Conservation (phyloP, 2,113 vertebrate species). For the Corydoras maculifer region DNA sequence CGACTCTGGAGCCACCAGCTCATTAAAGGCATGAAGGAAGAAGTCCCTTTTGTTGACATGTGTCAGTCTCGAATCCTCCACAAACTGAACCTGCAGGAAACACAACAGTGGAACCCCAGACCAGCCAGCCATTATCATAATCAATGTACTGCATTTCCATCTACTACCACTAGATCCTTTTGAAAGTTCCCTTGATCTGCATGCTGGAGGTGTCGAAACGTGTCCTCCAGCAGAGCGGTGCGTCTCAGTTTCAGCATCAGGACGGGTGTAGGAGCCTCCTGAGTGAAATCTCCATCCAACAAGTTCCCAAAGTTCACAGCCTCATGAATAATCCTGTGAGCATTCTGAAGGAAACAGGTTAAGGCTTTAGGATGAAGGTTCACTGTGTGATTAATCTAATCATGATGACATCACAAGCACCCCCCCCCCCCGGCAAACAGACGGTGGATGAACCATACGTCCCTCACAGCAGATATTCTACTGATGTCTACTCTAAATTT, state of each 20-base stretch:
- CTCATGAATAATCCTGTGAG: rapidly evolving
- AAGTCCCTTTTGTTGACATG: slow-evolving; percentile 60
- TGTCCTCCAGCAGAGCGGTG: slow-evolving; percentile 55
- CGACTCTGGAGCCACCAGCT: slow-evolving; percentile 60
- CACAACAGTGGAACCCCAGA: neutral
- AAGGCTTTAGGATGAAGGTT: neutral
- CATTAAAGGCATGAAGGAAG: slow-evolving; percentile 62
- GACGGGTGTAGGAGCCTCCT: slow-evolving; percentile 1
- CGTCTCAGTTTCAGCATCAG: slow-evolving; percentile 49
- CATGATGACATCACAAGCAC: no score
- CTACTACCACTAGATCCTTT: slow-evolving; percentile 43
- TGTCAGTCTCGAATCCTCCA: slow-evolving; percentile 45
- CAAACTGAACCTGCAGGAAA: slow-evolving; percentile 62
- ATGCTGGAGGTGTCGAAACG: slow-evolving; percentile 46
- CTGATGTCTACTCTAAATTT: no score
- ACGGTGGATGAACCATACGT: no score
- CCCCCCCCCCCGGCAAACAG: no score
- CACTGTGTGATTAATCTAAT: no score
- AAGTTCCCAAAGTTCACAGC: rapidly evolving
- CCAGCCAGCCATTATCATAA: slow-evolving; percentile 1
- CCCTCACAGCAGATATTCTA: no score
- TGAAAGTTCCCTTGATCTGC: slow-evolving; percentile 48
- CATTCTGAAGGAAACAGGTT: neutral
- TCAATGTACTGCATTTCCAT: neutral
- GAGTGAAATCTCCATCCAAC: no score